Percentiles rank a stretch among this genome's conserved stretches.
These are phyloP conservation scores for Edolisoma coerulescens DNA, from an alignment of 2,113 vertebrate species.

Conservation along the genomic window DNA sequence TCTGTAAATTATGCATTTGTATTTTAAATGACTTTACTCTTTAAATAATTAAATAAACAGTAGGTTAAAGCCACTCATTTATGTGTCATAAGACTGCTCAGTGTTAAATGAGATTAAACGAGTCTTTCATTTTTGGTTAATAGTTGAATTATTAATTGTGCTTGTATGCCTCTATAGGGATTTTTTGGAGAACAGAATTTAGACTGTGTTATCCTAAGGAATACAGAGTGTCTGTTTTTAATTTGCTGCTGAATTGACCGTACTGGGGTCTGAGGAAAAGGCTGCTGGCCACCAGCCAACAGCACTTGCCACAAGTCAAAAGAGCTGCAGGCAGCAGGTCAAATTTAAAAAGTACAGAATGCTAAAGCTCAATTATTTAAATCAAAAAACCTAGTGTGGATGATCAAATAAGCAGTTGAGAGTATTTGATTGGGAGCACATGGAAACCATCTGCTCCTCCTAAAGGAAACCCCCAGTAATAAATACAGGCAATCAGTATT, in stretches of 20 bases:
- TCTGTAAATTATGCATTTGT: slow-evolving; percentile 13
- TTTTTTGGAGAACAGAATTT: slow-evolving; percentile 15
- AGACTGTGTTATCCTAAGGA: not conserved
- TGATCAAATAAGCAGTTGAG: slow-evolving; percentile 68
- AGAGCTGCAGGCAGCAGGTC: slow-evolving; percentile 51
- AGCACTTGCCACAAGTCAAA: slow-evolving; percentile 6
- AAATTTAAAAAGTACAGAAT: slow-evolving; percentile 56
- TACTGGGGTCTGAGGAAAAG: not conserved
- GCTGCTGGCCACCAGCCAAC: slow-evolving; percentile 26
- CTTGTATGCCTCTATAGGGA: slow-evolving; percentile 22
- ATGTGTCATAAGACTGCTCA: not conserved
- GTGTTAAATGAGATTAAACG: slow-evolving; percentile 30
- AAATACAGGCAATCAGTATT: slow-evolving; percentile 14
- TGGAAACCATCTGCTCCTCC: slow-evolving; percentile 66
- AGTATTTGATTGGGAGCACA: slow-evolving; percentile 64
- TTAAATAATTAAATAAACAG: slow-evolving; percentile 3
- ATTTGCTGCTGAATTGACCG: slow-evolving; percentile 15
- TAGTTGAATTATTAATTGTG: slow-evolving; percentile 44
- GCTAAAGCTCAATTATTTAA: slow-evolving; percentile 64
- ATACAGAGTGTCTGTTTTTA: not conserved
- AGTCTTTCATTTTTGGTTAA: slow-evolving; percentile 30
- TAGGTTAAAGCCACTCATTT: not conserved
- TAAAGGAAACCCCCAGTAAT: slow-evolving; percentile 38
- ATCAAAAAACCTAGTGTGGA: slow-evolving; percentile 52
- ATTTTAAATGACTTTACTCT: not conserved